phyloP scores from a whole-genome alignment of 2,888 invertebrate genomes.

The Salpingus planirostris region DNA sequence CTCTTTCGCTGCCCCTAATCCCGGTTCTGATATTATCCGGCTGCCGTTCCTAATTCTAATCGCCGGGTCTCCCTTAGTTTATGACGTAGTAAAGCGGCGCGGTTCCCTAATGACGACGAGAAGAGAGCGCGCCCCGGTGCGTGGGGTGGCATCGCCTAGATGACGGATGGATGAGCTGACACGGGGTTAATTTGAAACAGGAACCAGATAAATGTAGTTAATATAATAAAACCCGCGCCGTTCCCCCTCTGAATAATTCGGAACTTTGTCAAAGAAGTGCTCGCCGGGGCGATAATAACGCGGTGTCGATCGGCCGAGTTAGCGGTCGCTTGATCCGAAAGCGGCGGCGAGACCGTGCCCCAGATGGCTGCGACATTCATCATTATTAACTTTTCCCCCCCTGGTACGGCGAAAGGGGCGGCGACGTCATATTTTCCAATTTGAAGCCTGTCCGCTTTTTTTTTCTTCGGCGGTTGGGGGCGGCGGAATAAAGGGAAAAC shows the following conservation, averaged over 20 bases:
- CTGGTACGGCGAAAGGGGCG: no score
- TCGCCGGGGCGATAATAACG: constrained; percentile 18
- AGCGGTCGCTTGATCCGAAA: constrained; percentile 4
- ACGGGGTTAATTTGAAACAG: constrained; percentile 38
- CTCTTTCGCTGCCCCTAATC: constrained; percentile 10
- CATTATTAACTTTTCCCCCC: constrained; percentile 25
- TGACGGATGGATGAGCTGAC: constrained; percentile 35
- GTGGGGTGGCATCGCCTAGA: constrained; percentile 19
- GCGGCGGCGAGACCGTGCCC: constrained; percentile 8
- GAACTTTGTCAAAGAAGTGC: constrained; percentile 29
- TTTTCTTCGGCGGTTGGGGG: no score
- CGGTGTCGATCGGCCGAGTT: constrained; percentile 12
- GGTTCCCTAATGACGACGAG: constrained; percentile 14
- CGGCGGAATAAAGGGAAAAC: no score
- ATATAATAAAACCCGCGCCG: constrained; percentile 30
- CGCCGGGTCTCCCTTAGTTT: constrained; percentile 11
- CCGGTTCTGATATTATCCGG: constrained; percentile 11
- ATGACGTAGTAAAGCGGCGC: constrained; percentile 16
- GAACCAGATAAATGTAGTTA: constrained; percentile 37
- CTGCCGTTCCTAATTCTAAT: constrained; percentile 16
- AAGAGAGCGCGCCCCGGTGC: constrained; percentile 1
- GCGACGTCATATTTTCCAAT: no score
- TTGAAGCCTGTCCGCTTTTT: no score
- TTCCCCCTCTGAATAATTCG: constrained; percentile 26
- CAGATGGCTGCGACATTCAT: constrained; percentile 18